A percentile compares a stretch with the other conserved stretches of the same genome.
Evolutionary conservation across 2,113 vertebrate species (phyloP).

Genomic region (Stigmatopora argus): DNA sequence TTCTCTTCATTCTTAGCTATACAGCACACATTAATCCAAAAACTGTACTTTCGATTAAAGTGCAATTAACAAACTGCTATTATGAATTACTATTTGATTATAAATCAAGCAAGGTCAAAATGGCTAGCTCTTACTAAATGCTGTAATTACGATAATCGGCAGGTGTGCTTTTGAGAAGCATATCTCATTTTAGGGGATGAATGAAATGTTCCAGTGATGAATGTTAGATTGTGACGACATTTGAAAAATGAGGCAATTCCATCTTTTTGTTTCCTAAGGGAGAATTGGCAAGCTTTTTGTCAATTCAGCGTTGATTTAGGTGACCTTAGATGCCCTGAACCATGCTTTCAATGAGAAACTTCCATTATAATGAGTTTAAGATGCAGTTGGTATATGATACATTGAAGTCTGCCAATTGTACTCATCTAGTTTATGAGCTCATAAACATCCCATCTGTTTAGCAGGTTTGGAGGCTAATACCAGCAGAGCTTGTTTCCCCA

Average conservation of each 20-base stretch:
- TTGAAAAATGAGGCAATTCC: neutral
- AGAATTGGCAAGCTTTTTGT: slow-evolving; percentile 4
- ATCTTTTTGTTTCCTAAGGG: neutral
- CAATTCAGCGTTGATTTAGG: slow-evolving; percentile 20
- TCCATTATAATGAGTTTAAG: slow-evolving; percentile 36
- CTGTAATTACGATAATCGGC: neutral
- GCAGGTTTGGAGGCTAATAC: slow-evolving; percentile 20
- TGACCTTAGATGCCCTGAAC: slow-evolving; percentile 5
- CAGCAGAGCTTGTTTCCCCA: slow-evolving; percentile 9
- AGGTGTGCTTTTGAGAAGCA: neutral
- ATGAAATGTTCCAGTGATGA: neutral
- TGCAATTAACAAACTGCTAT: neutral
- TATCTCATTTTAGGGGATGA: neutral
- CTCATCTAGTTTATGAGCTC: slow-evolving; percentile 44
- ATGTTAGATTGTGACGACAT: neutral
- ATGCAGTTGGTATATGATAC: slow-evolving; percentile 39
- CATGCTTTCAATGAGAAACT: slow-evolving; percentile 37
- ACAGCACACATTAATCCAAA: too few species aligned
- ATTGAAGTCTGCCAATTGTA: slow-evolving; percentile 28
- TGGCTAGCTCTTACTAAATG: too few species aligned
- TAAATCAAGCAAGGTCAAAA: slow-evolving; percentile 5
- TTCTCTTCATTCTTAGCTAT: too few species aligned
- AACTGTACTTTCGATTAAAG: slow-evolving; percentile 1
- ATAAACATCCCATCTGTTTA: slow-evolving; percentile 44
- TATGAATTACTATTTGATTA: neutral